Base-by-base conservation (phyloP, 2,888 invertebrate genomes). In the Chrysolina americana region DNA sequence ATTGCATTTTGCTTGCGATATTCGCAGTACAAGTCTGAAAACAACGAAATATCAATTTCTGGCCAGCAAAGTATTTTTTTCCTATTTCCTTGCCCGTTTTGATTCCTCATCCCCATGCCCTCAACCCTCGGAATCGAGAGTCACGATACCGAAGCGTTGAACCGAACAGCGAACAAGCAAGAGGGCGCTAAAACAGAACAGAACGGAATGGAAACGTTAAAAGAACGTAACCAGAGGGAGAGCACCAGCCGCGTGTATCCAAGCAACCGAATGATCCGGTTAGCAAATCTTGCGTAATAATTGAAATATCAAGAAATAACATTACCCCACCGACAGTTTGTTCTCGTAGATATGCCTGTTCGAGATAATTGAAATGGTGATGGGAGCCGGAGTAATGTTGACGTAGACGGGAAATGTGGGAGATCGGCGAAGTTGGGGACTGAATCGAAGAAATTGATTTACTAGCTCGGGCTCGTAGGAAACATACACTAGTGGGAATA, bases 251-350 rank as follows among this genome's bases (percentile, higher is more conserved):
- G 78, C 81, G 80, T 81, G 80, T 74, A 81, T 81, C 79, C 85
- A 85, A 79, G 83, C 85, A 86, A 78, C 84, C 87, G 86, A 85
- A 84, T 86, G 86, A 87, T 86, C 79, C 85, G 86, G 87, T 87
- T 87, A 87, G 85, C 78, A 86, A 87, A 87, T 86, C 86, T 87
- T 83, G 84, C 84, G 87, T 85, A 86, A 87, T 86, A 87, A 87
- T 87, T 87, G 87, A 86, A 87, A 87, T 86, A 85, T 86, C 84
- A 84, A 80, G 81, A 80, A 80, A 81, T 82, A 81, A 79, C 79
- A 75, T 78, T 78, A 75, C 71, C 65, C 72, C 71, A 72, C 78
- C 73, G 79, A 76, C 78, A 77, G 73, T 79, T 80, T 70, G 78
- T 73, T 76, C 74, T 70, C 71, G 75, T 74, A 76, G 77, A 76